Evolutionary conservation across 2,888 invertebrate genomes (phyloP), one percentile per base, ranked within the genome.

Genomic region (Mythimna lalbum): DNA sequence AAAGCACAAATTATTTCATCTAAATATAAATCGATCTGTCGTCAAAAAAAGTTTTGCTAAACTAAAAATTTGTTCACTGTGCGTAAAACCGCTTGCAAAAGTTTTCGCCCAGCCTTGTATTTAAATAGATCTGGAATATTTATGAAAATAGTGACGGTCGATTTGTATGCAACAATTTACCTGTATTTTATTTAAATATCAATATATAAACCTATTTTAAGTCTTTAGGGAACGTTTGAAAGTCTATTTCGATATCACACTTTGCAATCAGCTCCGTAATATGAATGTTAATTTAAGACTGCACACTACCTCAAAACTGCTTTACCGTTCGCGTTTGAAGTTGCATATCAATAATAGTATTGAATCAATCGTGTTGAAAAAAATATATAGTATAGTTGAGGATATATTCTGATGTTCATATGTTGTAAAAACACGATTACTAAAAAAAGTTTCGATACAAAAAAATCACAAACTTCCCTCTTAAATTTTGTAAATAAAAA

Each of bases 241-340:
- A 71, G 57, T 47, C 56, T 71, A 76, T 82, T 74, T 49, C 47
- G 78, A 62, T 84, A 82, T 84, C 84, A 64, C 55, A 33, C 33
- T 70, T 76, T 64, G 76, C 80, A 67, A 81, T 79, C 80, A 57
- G 47, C 27, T 33, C 4, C 19, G 65, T 70, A 52, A 75, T 80
- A 76, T 66, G n/a, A 60, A 83, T 83, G 83, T 63, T 66, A 84
- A 76, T 78, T 65, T 72, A n/a, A n/a, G n/a, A n/a, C n/a, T n/a
- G n/a, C n/a, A n/a, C n/a, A n/a, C n/a, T n/a, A n/a, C n/a, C n/a
- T n/a, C n/a, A n/a, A n/a, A n/a, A n/a, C n/a, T n/a, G n/a, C n/a
- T n/a, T n/a, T n/a, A n/a, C n/a, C n/a, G n/a, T n/a, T n/a, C n/a
- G n/a, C n/a, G n/a, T n/a, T n/a, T n/a, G n/a, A n/a, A n/a, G n/a